These are phyloP conservation scores for Ammodytes marinus DNA, from an alignment of 2,113 vertebrate species.

Conservation along the genomic window DNA sequence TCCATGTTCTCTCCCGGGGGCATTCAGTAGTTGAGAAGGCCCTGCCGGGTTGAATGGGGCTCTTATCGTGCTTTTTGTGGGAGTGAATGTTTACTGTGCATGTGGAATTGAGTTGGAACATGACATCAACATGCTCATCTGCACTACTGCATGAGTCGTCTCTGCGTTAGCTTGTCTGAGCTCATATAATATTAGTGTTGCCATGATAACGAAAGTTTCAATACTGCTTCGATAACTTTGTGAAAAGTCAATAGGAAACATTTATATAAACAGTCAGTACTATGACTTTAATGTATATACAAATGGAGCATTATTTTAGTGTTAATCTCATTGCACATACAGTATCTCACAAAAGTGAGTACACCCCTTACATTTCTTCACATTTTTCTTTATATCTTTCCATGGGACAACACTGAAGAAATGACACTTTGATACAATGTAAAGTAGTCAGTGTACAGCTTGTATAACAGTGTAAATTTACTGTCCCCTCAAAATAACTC, in stretches of 20 bases:
- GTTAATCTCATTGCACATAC: too few species aligned
- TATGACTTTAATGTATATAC: neutral
- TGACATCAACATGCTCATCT: constrained; percentile 61
- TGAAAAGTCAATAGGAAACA: constrained; percentile 1
- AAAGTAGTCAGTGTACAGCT: too few species aligned
- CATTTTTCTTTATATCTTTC: too few species aligned
- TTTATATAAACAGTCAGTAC: neutral
- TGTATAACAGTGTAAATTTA: too few species aligned
- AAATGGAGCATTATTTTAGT: neutral
- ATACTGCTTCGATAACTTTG: constrained; percentile 31
- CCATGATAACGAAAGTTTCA: constrained; percentile 24
- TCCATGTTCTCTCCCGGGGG: constrained; percentile 22
- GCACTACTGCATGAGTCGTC: constrained; percentile 66
- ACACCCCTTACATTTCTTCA: too few species aligned
- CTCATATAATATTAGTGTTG: constrained; percentile 29
- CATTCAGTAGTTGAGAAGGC: constrained; percentile 16
- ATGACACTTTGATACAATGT: too few species aligned
- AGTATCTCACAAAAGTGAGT: too few species aligned
- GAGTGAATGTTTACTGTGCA: constrained; percentile 63
- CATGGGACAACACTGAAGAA: too few species aligned
- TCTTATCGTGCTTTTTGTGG: constrained; percentile 20
- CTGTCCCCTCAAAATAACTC: too few species aligned
- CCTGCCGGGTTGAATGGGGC: neutral
- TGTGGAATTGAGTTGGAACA: constrained; percentile 63
- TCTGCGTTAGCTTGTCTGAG: constrained; percentile 35